These are phyloP conservation scores for Nothura maculosa DNA, from an alignment of 2,797 vertebrate genomes.

Conservation along the genomic window DNA sequence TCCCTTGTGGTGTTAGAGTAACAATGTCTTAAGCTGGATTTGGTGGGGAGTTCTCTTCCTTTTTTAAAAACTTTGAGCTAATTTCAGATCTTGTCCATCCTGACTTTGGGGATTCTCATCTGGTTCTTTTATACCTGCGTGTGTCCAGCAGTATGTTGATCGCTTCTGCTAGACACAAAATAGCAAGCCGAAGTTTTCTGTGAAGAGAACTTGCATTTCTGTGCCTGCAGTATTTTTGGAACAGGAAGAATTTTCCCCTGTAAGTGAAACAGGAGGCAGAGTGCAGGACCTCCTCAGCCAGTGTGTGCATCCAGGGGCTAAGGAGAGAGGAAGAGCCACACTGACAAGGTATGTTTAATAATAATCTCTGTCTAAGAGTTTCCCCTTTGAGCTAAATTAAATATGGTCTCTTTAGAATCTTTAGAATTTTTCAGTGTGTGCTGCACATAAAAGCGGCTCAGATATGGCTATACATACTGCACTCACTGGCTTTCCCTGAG, in stretches of 20 bases:
- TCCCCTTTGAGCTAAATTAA: neutral
- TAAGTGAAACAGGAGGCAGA: slow-evolving; percentile 38
- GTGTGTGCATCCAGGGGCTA: neutral
- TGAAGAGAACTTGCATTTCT: slow-evolving; percentile 24
- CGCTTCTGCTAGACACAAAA: neutral
- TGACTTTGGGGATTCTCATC: neutral
- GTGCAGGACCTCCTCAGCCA: neutral
- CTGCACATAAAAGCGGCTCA: neutral
- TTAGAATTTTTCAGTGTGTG: neutral
- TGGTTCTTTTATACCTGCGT: neutral
- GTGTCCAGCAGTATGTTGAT: neutral
- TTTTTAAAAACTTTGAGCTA: neutral
- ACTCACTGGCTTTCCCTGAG: neutral
- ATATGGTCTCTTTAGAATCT: neutral
- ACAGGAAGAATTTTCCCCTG: neutral
- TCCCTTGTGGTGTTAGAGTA: neutral
- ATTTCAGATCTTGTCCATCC: neutral
- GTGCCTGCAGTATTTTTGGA: slow-evolving; percentile 24
- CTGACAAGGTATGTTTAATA: slow-evolving; percentile 49
- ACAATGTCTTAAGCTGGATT: neutral
- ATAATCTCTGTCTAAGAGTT: neutral
- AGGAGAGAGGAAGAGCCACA: slow-evolving; percentile 35
- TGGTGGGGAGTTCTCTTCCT: neutral
- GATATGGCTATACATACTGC: accelerated
- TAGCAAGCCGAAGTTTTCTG: neutral